A percentile compares a stretch with the other conserved stretches of the same genome.
These are phyloP conservation scores for Mormyrus iriodes DNA, from an alignment of 2,113 vertebrate genomes.

Conservation along the genomic window DNA sequence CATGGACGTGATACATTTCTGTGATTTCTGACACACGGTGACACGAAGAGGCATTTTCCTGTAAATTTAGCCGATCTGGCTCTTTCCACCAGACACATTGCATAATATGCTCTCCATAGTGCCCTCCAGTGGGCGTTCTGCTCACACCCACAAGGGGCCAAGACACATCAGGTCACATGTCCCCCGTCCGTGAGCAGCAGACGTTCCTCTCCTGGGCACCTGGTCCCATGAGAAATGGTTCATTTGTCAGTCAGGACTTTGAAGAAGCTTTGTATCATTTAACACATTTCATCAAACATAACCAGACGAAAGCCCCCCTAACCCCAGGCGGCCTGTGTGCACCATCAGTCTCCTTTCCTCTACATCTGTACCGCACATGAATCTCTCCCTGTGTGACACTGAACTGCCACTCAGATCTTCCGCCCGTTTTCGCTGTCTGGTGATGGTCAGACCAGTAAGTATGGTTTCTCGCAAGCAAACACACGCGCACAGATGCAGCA, in stretches of 20 bases:
- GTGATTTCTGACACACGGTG: background rate
- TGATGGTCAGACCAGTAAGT: background rate
- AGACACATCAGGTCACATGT: background rate
- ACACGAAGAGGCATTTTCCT: background rate
- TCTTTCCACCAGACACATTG: background rate
- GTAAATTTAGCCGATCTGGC: background rate
- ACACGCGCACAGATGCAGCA: background rate
- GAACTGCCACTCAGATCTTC: background rate
- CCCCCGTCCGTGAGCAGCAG: background rate
- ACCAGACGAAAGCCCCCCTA: background rate
- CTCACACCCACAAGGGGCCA: background rate
- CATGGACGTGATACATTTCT: background rate
- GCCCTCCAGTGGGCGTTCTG: background rate
- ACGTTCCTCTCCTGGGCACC: background rate
- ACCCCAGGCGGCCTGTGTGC: background rate
- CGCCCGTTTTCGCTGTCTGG: background rate
- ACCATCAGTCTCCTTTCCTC: background rate
- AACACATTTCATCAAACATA: background rate
- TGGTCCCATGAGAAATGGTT: background rate
- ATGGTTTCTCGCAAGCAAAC: background rate
- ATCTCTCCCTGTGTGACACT: background rate
- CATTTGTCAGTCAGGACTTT: background rate
- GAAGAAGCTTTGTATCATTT: background rate
- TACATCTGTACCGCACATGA: background rate
- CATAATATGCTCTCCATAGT: background rate